phyloP scores from a whole-genome alignment of 2,113 vertebrate genomes.

The Mormyrus lacerda region DNA sequence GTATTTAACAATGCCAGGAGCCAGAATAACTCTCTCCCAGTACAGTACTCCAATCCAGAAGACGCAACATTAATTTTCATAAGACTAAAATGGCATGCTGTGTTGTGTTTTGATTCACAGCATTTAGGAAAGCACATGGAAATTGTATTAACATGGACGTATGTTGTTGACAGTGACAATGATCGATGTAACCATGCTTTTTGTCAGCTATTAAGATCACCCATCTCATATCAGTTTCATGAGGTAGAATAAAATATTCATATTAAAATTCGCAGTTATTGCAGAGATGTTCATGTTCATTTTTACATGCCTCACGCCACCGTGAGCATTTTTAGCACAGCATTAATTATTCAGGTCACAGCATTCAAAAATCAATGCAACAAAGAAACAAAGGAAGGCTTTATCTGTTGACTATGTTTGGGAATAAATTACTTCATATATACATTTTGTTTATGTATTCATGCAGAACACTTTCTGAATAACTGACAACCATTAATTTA shows the following conservation, averaged over 20 bases:
- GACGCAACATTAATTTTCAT: neutral
- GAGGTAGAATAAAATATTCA: neutral
- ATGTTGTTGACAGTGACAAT: neutral
- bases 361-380: constrained; percentile 1
- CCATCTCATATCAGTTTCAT: neutral
- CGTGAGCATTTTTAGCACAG: neutral
- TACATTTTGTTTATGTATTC: neutral
- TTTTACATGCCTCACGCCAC: neutral
- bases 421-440: neutral
- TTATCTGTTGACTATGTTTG: neutral
- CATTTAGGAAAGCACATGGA: neutral
- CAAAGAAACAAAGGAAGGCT: neutral
- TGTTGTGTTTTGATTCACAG: neutral
- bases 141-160: neutral
- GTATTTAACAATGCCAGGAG: neutral
- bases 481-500: neutral
- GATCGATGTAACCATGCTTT: neutral
- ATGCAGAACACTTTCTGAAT: neutral
- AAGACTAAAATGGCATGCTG: neutral
- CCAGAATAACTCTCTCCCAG: neutral
- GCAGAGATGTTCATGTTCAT: neutral
- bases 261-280: neutral
- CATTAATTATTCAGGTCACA: constrained; percentile 4
- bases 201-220: neutral
- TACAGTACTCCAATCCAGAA: neutral